Evolutionary conservation across 2,888 invertebrate genomes (phyloP).

Genomic region (Acanthococcus lagerstroemiae): DNA sequence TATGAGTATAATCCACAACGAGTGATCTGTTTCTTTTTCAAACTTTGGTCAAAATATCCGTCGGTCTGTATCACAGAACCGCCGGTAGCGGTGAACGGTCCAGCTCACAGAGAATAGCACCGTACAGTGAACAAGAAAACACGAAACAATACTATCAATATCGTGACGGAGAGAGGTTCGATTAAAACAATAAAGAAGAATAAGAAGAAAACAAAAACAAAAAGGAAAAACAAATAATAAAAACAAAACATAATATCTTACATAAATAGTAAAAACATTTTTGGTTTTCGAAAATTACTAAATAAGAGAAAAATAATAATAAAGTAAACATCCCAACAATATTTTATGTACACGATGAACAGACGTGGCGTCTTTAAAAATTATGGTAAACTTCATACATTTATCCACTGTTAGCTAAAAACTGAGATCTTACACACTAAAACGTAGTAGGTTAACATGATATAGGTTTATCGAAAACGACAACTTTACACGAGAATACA

Average conservation of each 20-base stretch:
- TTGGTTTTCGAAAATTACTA: constrained; percentile 17
- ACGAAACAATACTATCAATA: neutral
- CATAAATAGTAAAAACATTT: constrained; percentile 13
- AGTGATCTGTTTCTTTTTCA: no score
- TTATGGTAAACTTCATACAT: constrained; percentile 2
- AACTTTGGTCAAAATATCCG: no score
- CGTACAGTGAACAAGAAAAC: neutral
- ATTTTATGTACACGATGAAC: neutral
- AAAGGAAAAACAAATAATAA: constrained; percentile 4
- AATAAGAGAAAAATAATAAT: neutral
- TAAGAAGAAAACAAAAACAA: constrained; percentile 5
- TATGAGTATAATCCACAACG: no score
- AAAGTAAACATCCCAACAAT: neutral
- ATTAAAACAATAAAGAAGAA: neutral
- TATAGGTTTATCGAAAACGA: neutral
- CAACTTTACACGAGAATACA: neutral
- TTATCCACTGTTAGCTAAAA: neutral
- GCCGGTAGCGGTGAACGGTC: no score
- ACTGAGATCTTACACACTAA: neutral
- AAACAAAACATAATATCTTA: constrained; percentile 1
- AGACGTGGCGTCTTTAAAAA: constrained; percentile 2
- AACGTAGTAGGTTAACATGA: neutral
- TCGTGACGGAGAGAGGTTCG: neutral
- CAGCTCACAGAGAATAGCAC: neutral
- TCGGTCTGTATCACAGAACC: no score